A percentile compares a stretch with the other conserved stretches of the same genome.
phyloP scores from a whole-genome alignment of 2,113 vertebrate genomes.

The Nansenia antarctica region DNA sequence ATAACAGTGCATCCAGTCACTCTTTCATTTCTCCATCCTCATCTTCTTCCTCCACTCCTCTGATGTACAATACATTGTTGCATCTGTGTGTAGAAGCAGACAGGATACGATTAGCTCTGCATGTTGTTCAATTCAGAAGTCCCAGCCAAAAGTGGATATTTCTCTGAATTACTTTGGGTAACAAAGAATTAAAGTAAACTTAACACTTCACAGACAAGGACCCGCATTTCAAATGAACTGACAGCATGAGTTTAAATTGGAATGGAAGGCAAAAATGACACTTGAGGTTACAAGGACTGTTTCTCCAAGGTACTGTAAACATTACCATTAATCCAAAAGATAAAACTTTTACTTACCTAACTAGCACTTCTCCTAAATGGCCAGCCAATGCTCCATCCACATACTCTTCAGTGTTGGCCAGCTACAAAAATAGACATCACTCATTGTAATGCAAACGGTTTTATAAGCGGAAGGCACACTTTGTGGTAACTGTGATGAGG shows the following conservation, averaged over 20 bases:
- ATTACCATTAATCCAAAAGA: too few relatives aligned
- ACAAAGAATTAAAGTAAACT: too few relatives aligned
- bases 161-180: too few relatives aligned
- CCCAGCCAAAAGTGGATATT: too few relatives aligned
- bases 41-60: slow-evolving; percentile 98
- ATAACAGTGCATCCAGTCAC: background rate
- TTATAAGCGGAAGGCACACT: background rate
- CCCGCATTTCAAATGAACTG: too few relatives aligned
- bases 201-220: too few relatives aligned
- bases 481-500: background rate
- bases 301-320: background rate
- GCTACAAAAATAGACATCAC: slow-evolving; percentile 65
- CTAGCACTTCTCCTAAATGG: slow-evolving; percentile 95
- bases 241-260: too few relatives aligned
- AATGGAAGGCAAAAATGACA: too few relatives aligned
- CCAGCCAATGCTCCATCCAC: slow-evolving; percentile 96
- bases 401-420: slow-evolving; percentile 99
- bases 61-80: slow-evolving; percentile 98
- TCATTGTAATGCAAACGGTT: background rate
- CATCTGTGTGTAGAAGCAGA: slow-evolving; percentile 76
- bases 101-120: background rate
- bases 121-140: background rate
- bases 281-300: too few relatives aligned
- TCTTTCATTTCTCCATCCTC: slow-evolving; percentile 99
- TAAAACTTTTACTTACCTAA: slow-evolving; percentile 93